These are phyloP conservation scores for Epinephelus coioides DNA, from an alignment of 2,797 vertebrate genomes.

Conservation along the genomic window DNA sequence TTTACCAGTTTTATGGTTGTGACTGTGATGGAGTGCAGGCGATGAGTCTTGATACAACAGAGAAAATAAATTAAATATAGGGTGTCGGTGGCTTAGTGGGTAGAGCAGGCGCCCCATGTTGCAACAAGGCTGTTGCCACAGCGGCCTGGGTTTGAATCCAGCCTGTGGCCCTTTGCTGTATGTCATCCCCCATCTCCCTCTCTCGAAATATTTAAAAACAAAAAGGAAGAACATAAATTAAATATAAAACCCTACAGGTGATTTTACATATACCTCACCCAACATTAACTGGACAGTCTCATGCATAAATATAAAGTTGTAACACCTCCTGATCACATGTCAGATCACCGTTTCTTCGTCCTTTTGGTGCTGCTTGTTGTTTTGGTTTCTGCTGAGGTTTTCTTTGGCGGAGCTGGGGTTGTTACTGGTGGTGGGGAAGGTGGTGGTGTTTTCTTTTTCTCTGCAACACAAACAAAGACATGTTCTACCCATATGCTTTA, in stretches of 20 bases:
- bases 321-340: background rate
- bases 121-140: too few species aligned
- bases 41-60: background rate
- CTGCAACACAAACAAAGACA: slow-evolving; percentile 63
- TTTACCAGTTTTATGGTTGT: slow-evolving; percentile 6
- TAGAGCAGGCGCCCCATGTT: too few species aligned
- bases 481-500: background rate
- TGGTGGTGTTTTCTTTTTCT: slow-evolving; percentile 40
- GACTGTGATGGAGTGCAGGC: background rate
- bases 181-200: too few species aligned
- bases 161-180: too few species aligned
- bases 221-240: background rate
- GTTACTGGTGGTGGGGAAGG: background rate
- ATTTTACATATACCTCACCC: background rate
- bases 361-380: slow-evolving; percentile 64
- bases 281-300: background rate
- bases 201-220: too few species aligned
- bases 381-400: slow-evolving; percentile 61
- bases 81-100: too few species aligned
- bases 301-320: background rate
- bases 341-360: slow-evolving; percentile 73
- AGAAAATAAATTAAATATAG: background rate
- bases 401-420: slow-evolving; percentile 44
- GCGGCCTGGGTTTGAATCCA: too few species aligned
- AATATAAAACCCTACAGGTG: background rate